Base-by-base conservation (phyloP, 2,113 vertebrate species). In the Toxostoma redivivum region DNA sequence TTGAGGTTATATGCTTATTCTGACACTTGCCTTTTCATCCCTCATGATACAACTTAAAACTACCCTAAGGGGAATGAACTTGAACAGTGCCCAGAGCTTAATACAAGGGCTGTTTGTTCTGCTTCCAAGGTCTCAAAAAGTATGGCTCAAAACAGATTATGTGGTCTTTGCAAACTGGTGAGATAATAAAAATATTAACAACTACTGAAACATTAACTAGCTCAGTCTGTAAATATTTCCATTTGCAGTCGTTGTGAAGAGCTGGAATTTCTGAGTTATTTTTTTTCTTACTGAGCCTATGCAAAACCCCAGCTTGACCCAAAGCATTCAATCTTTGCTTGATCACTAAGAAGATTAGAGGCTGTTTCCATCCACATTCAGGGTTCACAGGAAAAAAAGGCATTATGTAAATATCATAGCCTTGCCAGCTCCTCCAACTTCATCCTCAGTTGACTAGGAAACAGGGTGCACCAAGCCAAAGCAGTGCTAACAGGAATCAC, bases 271-370 rank as follows among this genome's bases (percentile, higher is more conserved):
- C 38, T 31, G 1, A 20, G 18, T 10, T 40, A 11, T 5, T 25
- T 69, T 71, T 80, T 35, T 44, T 12, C 21, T 65, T 61, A 48
- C 51, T 53, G 76, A 93, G 58, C 20, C 78, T 92, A 62, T 67
- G 60, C 82, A 88, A 94, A 96, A 50, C 81, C 67, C 53, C 54
- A 72, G 87, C 60, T 95, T 95, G 91, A 96, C 81, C 82, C 80
- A 96, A 91, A 88, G 90, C 77, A 81, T 97, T 97, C 95, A 95
- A 38, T 94, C 95, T 95, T 96, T 92, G 77, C 83, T 95, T 77
- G 76, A 93, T 83, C 86, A 57, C 88, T 96, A 94, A 97, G 97
- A 95, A 95, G 96, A 97, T 97, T 95, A 97, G 69, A 93, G 81
- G 42, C 79, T 85, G 76, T 91, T 95, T 95, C 66, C 73, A 95